Evolutionary conservation across 2,888 invertebrate genomes (phyloP).

Genomic region (Apodemia mormo): DNA sequence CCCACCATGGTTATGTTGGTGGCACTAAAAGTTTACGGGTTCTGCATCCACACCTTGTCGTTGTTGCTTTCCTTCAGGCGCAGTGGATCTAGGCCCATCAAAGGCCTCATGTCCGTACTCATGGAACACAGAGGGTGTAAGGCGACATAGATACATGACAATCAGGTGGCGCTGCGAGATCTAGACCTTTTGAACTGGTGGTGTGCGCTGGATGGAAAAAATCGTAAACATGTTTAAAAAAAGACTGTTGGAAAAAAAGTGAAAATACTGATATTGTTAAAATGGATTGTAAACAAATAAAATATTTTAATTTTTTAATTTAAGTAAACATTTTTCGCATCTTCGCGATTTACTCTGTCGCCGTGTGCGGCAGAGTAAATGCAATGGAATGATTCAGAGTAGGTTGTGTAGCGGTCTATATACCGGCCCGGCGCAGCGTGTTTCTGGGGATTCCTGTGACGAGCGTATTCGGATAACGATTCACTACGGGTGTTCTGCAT

Average conservation of each 20-base stretch:
- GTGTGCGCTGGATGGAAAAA: constrained; percentile 15
- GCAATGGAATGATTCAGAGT: no score
- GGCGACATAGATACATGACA: not conserved
- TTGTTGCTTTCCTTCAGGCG: not conserved
- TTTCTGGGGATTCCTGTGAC: no score
- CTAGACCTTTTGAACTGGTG: constrained; percentile 18
- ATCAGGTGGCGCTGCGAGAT: constrained; percentile 17
- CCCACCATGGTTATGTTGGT: constrained; percentile 5
- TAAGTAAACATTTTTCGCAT: no score
- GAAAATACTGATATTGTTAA: no score
- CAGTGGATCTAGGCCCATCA: constrained; percentile 7
- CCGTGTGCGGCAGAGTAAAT: no score
- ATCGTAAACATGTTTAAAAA: constrained; percentile 15
- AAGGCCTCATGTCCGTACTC: constrained; percentile 15
- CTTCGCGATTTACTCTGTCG: no score
- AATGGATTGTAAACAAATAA: no score
- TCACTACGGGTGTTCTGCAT: no score
- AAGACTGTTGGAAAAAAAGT: not conserved
- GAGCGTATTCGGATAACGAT: no score
- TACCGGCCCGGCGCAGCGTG: no score
- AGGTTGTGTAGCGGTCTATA: no score
- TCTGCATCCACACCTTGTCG: not conserved
- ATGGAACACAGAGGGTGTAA: not conserved
- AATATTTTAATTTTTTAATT: no score
- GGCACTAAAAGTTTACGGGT: not conserved